Evolutionary conservation across 2,888 invertebrate species (phyloP).

Genomic region (Dichetophora obliterata): DNA sequence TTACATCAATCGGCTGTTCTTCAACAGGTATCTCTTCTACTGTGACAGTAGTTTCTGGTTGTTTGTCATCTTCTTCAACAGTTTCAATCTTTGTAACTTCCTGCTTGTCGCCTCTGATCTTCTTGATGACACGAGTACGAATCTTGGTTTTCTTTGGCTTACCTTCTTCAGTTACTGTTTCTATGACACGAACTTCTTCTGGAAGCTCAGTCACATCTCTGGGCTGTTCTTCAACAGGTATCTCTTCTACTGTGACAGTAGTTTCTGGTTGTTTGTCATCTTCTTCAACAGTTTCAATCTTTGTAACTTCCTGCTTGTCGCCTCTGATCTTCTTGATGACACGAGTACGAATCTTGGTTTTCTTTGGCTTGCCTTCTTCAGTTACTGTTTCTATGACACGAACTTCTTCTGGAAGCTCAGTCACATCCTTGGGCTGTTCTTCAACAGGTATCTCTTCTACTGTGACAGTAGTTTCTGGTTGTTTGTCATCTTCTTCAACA

Average conservation of each 20-base stretch:
- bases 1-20: not conserved
- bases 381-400: constrained; percentile 19
- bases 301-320: constrained; percentile 29
- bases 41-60: not conserved
- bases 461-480: constrained; percentile 29
- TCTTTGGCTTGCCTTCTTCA: constrained; percentile 27
- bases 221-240: constrained; percentile 15
- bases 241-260: constrained; percentile 26
- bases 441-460: constrained; percentile 28
- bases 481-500: constrained; percentile 29
- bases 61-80: constrained; percentile 17
- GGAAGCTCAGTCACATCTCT: constrained; percentile 13
- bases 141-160: constrained; percentile 26
- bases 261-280: constrained; percentile 30
- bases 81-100: constrained; percentile 22
- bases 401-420: constrained; percentile 26
- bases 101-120: constrained; percentile 28
- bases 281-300: constrained; percentile 30
- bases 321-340: constrained; percentile 30
- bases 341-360: constrained; percentile 22
- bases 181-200: constrained; percentile 22
- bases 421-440: constrained; percentile 25
- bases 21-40: constrained; percentile 1
- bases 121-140: constrained; percentile 30
- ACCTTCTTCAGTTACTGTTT: constrained; percentile 27